Evolutionary conservation across 1,140 invertebrate genomes (phyloP).

Genomic region (Tetraneura akinire): DNA sequence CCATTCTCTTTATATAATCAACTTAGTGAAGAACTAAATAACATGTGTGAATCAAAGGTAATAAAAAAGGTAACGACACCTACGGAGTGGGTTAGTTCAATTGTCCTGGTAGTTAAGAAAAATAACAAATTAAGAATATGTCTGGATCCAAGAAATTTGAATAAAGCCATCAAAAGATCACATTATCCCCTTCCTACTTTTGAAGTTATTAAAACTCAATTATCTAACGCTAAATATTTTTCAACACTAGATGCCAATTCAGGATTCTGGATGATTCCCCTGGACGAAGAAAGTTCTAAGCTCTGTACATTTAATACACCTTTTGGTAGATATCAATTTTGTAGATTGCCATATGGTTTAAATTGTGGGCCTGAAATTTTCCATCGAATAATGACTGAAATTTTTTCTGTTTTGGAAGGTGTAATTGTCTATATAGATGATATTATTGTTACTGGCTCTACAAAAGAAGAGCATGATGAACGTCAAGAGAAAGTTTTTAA

Average conservation of each 20-base stretch:
- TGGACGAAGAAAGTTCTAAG: conserved; percentile 57
- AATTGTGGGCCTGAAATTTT: too few species aligned
- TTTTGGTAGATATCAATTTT: conserved; percentile 58
- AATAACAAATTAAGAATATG: conserved; percentile 59
- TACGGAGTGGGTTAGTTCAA: conserved; percentile 61
- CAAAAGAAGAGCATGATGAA: too few species aligned
- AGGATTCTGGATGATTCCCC: conserved; percentile 60
- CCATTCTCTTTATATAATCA: conserved; percentile 57
- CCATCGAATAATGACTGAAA: too few species aligned
- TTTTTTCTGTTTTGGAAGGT: too few species aligned
- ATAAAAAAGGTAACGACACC: conserved; percentile 57
- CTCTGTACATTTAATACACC: conserved; percentile 59
- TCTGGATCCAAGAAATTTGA: conserved; percentile 62
- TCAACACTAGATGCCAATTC: conserved; percentile 60
- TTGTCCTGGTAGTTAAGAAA: conserved; percentile 60
- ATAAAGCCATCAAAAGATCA: conserved; percentile 59
- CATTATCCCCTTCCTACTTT: conserved; percentile 59
- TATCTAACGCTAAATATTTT: conserved; percentile 59
- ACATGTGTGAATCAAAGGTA: conserved; percentile 57
- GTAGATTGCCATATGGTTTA: too few species aligned
- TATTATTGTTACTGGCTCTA: too few species aligned
- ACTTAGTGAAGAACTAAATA: conserved; percentile 53
- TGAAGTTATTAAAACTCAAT: conserved; percentile 59
- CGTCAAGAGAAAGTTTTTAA: too few species aligned
- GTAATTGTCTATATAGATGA: too few species aligned